phyloP scores from a whole-genome alignment of 2,888 invertebrate species.

The Lepas anatifera region DNA sequence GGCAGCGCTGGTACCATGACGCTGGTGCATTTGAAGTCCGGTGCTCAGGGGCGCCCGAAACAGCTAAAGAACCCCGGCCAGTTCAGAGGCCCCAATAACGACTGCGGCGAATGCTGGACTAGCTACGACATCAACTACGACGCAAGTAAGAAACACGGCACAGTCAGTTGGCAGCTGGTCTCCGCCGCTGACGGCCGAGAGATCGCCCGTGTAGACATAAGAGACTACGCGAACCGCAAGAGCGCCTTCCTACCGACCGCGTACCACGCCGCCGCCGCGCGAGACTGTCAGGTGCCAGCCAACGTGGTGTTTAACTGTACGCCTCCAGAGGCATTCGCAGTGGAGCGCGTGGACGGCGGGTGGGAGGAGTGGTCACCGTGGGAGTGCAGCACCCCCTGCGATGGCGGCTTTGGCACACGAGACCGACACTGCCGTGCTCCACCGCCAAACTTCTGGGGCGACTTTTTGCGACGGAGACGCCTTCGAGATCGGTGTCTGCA shows the following conservation, averaged over 20 bases:
- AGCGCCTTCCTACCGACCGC: neutral
- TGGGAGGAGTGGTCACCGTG: constrained; percentile 7
- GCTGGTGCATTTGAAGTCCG: too few species aligned
- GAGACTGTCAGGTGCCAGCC: neutral
- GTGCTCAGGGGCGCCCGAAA: too few species aligned
- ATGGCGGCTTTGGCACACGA: constrained; percentile 1
- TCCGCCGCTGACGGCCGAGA: neutral
- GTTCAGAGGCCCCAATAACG: neutral
- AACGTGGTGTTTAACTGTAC: constrained; percentile 11
- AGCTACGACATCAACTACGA: neutral
- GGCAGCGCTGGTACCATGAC: neutral
- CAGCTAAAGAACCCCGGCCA: neutral
- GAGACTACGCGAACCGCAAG: neutral
- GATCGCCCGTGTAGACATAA: neutral
- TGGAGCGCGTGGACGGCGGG: constrained; percentile 10
- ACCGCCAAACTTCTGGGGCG: constrained; percentile 5
- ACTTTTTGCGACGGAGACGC: neutral
- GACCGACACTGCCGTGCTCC: constrained; percentile 3
- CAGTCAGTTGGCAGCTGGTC: neutral
- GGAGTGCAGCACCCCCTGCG: constrained; percentile 6
- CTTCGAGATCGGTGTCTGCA: constrained; percentile 6
- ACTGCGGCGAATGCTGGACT: neutral
- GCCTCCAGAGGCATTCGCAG: neutral
- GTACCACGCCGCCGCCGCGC: neutral
- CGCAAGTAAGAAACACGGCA: neutral